Evolutionary conservation across 2,113 vertebrate species (phyloP).

Genomic region (Mormyrus iriodes): DNA sequence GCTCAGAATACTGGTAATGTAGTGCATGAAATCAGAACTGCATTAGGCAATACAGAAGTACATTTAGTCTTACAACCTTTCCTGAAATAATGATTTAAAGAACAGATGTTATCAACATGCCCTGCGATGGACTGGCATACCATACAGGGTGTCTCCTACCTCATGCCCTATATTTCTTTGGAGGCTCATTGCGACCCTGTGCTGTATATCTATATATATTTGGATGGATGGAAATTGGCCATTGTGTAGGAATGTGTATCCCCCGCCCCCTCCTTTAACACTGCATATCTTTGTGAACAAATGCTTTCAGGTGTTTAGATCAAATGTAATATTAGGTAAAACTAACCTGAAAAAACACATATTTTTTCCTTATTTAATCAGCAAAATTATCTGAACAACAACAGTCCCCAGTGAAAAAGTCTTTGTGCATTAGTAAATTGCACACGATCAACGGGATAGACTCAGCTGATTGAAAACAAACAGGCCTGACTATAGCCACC

Average conservation of each 20-base stretch:
- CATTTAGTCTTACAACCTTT: not conserved
- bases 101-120: not conserved
- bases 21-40: not conserved
- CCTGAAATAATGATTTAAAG: not conserved
- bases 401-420: not conserved
- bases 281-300: not conserved
- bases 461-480: not conserved
- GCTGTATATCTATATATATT: not conserved
- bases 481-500: not conserved
- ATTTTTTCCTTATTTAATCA: not conserved
- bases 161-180: not conserved
- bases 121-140: not conserved
- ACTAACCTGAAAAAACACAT: not conserved
- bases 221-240: not conserved
- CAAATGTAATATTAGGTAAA: not conserved
- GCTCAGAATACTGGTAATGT: not conserved
- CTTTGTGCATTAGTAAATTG: not conserved
- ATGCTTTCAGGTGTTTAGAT: not conserved
- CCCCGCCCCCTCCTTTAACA: not conserved
- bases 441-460: not conserved
- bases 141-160: not conserved
- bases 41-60: not conserved
- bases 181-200: not conserved
- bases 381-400: not conserved
- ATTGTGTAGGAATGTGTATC: not conserved